Percentiles rank a stretch among this genome's conserved stretches.
Conservation (phyloP, 2,113 vertebrate species). For the Alouatta palliata region DNA sequence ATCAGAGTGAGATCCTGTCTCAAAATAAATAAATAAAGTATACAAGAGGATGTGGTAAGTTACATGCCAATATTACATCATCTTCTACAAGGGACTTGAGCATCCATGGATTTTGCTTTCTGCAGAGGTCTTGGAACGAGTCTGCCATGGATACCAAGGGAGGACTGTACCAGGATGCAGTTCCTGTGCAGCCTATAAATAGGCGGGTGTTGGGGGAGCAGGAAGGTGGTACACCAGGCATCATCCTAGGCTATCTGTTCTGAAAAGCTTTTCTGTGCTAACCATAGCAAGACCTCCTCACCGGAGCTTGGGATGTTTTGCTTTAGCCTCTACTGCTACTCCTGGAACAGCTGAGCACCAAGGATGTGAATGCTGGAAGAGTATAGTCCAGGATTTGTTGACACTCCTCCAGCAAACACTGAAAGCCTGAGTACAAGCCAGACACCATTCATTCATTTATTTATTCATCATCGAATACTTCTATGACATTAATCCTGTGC, state of each 20-base stretch:
- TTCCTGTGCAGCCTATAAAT: not conserved
- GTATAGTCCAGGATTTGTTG: not conserved
- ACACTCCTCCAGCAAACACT: not conserved
- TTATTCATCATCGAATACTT: not conserved
- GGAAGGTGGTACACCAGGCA: not conserved
- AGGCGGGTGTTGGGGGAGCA: fast-evolving
- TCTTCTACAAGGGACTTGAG: not conserved
- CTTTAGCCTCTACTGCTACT: not conserved
- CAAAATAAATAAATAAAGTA: too few species aligned
- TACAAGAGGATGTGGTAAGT: not conserved
- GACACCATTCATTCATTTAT: not conserved
- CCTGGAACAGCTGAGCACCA: not conserved
- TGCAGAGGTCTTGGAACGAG: not conserved
- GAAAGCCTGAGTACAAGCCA: not conserved
- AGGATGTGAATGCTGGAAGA: not conserved
- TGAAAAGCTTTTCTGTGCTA: not conserved
- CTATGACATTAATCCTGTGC: not conserved
- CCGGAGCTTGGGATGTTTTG: not conserved
- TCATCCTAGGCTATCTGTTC: not conserved
- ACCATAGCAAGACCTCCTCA: not conserved
- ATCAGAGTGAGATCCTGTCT: too few species aligned
- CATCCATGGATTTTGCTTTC: not conserved
- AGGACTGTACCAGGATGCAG: not conserved
- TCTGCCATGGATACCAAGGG: not conserved
- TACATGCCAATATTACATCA: not conserved